A percentile compares a stretch with the other conserved stretches of the same genome.
Evolutionary conservation across 2,113 vertebrate genomes (phyloP).

Genomic region (Tiliqua scincoides): DNA sequence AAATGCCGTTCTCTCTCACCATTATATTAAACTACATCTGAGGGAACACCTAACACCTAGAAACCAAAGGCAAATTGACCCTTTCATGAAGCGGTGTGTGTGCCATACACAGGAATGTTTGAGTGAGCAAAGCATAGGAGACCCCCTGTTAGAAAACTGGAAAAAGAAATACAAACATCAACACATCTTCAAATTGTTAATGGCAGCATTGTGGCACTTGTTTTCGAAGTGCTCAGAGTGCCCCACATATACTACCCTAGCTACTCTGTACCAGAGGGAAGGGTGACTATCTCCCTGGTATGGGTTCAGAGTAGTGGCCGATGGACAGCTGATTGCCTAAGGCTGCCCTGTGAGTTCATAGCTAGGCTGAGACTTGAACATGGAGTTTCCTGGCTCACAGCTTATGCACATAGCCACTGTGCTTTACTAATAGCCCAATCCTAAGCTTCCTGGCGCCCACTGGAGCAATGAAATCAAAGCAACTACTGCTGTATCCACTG

Average conservation of each 20-base stretch:
- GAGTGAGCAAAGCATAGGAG: background rate
- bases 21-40: background rate
- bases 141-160: background rate
- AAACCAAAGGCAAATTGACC: background rate
- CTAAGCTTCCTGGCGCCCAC: too few species aligned
- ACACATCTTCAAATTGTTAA: background rate
- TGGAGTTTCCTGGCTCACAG: background rate
- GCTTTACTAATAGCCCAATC: too few species aligned
- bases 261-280: background rate
- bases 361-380: background rate
- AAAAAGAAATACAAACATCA: background rate
- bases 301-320: background rate
- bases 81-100: background rate
- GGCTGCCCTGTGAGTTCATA: background rate
- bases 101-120: background rate
- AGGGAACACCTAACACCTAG: background rate
- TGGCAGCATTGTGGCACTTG: background rate
- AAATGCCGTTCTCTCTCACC: background rate
- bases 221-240: background rate
- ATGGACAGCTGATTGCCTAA: background rate
- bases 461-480: too few species aligned
- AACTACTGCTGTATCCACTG: too few species aligned
- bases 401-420: background rate
- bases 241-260: too few species aligned
- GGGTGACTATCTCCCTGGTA: background rate